phyloP scores from a whole-genome alignment of 2,888 invertebrate genomes.

The Rhogogaster chlorosoma region DNA sequence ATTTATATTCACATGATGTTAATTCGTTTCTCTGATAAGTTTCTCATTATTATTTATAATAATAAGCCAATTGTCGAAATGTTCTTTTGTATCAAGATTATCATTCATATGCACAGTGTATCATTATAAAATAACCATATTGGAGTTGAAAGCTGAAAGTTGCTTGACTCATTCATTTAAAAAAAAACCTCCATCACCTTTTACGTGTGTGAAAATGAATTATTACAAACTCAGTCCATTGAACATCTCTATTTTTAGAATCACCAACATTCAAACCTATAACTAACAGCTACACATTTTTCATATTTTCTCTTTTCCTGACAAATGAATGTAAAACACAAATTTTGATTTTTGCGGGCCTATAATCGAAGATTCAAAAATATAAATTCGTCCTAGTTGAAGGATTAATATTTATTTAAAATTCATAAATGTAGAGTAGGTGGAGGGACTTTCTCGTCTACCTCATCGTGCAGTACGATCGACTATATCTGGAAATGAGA shows the following conservation, averaged over 20 bases:
- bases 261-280: background rate
- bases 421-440: background rate
- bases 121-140: slow-evolving; percentile 36
- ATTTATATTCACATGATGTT: slow-evolving; percentile 5
- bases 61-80: slow-evolving; percentile 16
- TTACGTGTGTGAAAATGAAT: background rate
- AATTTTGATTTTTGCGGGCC: background rate
- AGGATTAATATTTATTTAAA: background rate
- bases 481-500: slow-evolving; percentile 3
- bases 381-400: background rate
- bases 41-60: background rate
- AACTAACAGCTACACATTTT: background rate
- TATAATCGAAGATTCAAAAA: background rate
- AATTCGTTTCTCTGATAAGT: background rate
- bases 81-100: slow-evolving; percentile 20
- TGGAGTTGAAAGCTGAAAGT: slow-evolving; percentile 19
- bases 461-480: background rate
- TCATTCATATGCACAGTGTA: slow-evolving; percentile 33
- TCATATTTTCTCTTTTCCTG: background rate
- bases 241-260: background rate
- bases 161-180: background rate
- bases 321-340: background rate
- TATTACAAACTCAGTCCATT: background rate
- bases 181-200: background rate
- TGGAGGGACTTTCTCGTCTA: background rate